Conservation (phyloP, 2,113 vertebrate species). For the Corynorhinus townsendii region DNA sequence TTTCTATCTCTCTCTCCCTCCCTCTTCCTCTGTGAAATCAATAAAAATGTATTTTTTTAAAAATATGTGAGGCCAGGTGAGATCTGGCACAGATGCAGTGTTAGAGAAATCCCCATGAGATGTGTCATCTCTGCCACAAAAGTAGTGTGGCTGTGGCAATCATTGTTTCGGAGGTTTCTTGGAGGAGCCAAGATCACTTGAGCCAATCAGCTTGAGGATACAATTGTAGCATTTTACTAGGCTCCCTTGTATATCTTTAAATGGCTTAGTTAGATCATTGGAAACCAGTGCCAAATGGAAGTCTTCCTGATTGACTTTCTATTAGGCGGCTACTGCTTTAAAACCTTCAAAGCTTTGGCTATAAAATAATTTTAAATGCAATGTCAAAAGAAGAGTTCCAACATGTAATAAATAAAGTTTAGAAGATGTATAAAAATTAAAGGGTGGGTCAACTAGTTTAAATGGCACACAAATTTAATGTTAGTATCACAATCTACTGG, state of each 20-base stretch:
- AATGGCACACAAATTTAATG: constrained; percentile 35
- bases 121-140: neutral
- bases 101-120: neutral
- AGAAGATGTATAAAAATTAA: constrained; percentile 53
- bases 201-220: neutral
- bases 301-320: constrained; percentile 49
- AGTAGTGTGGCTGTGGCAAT: neutral
- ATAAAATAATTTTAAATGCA: constrained; percentile 59
- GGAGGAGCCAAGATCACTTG: neutral
- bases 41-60: too few species aligned
- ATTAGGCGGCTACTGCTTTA: constrained; percentile 51
- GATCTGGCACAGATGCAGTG: neutral
- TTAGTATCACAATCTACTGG: neutral
- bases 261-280: constrained; percentile 49
- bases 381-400: constrained; percentile 48
- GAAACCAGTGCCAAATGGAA: constrained; percentile 57
- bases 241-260: constrained; percentile 33
- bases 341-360: constrained; percentile 42
- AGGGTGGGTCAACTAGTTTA: constrained; percentile 23
- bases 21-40: too few species aligned
- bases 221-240: neutral
- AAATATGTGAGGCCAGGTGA: neutral
- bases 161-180: neutral
- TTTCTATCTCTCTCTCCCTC: too few species aligned
- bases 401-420: constrained; percentile 56